Percentiles rank a stretch among this genome's conserved stretches.
Conservation (phyloP, 1,140 invertebrate genomes). For the Ctenoplectra terminalis region DNA sequence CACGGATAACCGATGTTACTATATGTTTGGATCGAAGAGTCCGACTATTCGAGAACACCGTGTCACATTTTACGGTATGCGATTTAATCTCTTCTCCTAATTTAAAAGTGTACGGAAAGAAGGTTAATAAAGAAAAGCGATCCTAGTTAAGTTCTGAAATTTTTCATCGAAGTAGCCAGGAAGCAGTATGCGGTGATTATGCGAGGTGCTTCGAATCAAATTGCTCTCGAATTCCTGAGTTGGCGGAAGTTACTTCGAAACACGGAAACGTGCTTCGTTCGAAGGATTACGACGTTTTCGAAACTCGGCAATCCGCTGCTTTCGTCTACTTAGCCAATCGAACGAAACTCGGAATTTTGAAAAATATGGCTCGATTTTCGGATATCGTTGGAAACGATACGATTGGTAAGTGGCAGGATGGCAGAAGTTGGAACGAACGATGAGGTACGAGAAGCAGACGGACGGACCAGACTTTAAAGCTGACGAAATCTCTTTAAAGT, state of each 20-base stretch:
- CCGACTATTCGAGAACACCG: too few relatives aligned
- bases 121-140: not conserved
- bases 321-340: not conserved
- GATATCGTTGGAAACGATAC: too few relatives aligned
- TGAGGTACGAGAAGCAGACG: not conserved
- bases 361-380: not conserved
- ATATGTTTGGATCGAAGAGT: too few relatives aligned
- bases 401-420: not conserved
- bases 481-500: conserved; percentile 56
- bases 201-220: not conserved
- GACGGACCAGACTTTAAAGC: conserved; percentile 36
- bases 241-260: not conserved
- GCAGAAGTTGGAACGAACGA: not conserved
- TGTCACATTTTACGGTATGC: not conserved
- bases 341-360: not conserved
- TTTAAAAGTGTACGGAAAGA: not conserved
- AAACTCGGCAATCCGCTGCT: not conserved
- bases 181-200: not conserved
- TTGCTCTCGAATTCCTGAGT: not conserved
- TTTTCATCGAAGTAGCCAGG: not conserved
- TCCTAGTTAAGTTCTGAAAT: not conserved
- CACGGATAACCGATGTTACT: too few relatives aligned
- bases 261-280: conserved; percentile 16
- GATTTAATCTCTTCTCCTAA: too few relatives aligned
- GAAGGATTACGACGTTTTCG: not conserved